These are phyloP conservation scores for Campoletis sonorensis DNA, from an alignment of 1,140 invertebrate species.

Conservation along the genomic window DNA sequence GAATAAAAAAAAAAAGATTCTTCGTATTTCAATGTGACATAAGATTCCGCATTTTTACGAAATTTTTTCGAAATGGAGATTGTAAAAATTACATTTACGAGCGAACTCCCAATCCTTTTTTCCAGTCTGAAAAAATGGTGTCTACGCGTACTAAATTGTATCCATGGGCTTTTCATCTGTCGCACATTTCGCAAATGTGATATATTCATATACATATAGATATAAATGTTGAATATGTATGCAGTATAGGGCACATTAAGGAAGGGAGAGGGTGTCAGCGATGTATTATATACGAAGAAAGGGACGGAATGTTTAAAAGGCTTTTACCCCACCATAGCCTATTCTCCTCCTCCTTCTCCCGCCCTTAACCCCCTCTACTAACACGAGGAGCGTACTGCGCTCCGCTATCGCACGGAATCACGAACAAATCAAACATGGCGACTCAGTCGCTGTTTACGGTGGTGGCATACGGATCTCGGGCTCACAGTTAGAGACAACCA, in stretches of 20 bases:
- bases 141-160: too few relatives aligned
- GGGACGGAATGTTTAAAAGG: constrained; percentile 28
- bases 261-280: constrained; percentile 18
- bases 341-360: constrained; percentile 42
- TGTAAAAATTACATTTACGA: too few relatives aligned
- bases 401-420: constrained; percentile 62
- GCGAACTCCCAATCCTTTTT: too few relatives aligned
- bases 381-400: constrained; percentile 36
- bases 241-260: not conserved
- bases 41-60: too few relatives aligned
- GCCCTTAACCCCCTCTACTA: constrained; percentile 31
- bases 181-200: too few relatives aligned
- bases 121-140: too few relatives aligned
- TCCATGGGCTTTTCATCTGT: too few relatives aligned
- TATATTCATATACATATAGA: too few relatives aligned
- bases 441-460: constrained; percentile 72
- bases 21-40: too few relatives aligned
- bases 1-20: too few relatives aligned
- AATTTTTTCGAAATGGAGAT: too few relatives aligned
- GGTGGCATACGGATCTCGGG: constrained; percentile 66
- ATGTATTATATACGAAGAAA: constrained; percentile 11
- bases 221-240: too few relatives aligned
- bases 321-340: constrained; percentile 47
- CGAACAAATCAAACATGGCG: constrained; percentile 73
- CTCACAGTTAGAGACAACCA: constrained; percentile 44